Evolutionary conservation across 2,797 vertebrate genomes (phyloP), one percentile per base, ranked within the genome.

Genomic region (Oophaga sylvatica): DNA sequence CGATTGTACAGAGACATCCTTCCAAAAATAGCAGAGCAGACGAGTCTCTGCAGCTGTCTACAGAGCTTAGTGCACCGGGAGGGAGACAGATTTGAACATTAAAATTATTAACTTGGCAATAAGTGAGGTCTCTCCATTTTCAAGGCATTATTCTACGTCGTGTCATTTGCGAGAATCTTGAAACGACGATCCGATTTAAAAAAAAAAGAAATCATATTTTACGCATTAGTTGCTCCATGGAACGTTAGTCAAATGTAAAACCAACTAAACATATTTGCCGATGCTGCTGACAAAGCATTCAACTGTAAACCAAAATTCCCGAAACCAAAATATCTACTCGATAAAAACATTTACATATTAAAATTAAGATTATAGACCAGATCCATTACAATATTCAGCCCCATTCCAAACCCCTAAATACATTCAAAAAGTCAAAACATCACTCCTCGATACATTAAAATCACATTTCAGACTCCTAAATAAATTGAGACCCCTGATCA

Each of bases 1-100:
- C 70, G 19, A 87, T 79, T 70, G 86, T 91, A 90, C 90, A 91
- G 83, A 91, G 67, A 82, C 16, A 1, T 19, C 86, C 86, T 87
- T 88, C 91, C 90, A 90, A 81, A 90, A 88, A 75, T 75, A 86
- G 60, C 75, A 81, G 83, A 29, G 17, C n/a, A 70, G n/a, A 48
- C 85, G 12, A 88, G 26, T 60, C 9, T 85, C 68, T 65, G 41
- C 70, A 80, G 85, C 70, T 89, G 80, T 86, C 88, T 88, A 89
- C 87, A 87, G 87, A 90, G 87, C 84, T 83, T 89, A 90, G 31
- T 89, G 0, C 76, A 83, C 26, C 84, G 59, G 89, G 35, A 75
- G 81, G 89, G 86, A 22, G 22, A 80, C 85, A 68, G 63, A 85
- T 79, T 71, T 62, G 67, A 82, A 78, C 11, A 86, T 89, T 80